phyloP scores from a whole-genome alignment of 2,797 vertebrate species.

The Chelon auratus region DNA sequence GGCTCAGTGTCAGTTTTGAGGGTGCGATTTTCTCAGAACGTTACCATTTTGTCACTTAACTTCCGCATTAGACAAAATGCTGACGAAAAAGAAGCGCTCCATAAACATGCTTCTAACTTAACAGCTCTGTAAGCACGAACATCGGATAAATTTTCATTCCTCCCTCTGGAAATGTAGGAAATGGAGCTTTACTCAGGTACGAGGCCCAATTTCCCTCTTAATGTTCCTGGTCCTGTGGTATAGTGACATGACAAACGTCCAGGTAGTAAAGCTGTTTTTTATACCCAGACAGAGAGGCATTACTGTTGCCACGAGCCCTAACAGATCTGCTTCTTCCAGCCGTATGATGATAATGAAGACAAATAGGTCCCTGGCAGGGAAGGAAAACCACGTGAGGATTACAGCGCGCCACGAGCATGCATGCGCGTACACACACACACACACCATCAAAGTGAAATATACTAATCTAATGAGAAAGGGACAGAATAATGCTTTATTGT shows the following conservation, averaged over 20 bases:
- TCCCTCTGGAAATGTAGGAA: constrained; percentile 43
- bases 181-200: constrained; percentile 42
- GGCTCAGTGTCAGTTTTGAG: constrained; percentile 39
- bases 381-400: constrained; percentile 74
- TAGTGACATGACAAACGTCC: constrained; percentile 69
- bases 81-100: constrained; percentile 24
- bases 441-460: constrained; percentile 12
- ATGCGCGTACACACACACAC: constrained; percentile 6
- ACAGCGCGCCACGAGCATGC: constrained; percentile 44
- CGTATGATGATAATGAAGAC: constrained; percentile 78
- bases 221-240: constrained; percentile 25
- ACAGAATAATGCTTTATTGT: constrained; percentile 48
- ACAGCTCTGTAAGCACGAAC: constrained; percentile 32
- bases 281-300: constrained; percentile 63
- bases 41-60: constrained; percentile 47
- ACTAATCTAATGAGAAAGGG: constrained; percentile 23
- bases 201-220: constrained; percentile 38
- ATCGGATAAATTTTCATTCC: constrained; percentile 40
- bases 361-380: constrained; percentile 70
- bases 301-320: constrained; percentile 61
- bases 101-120: constrained; percentile 32
- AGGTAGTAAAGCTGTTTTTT: constrained; percentile 64
- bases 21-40: constrained; percentile 42
- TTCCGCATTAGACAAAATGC: constrained; percentile 36
- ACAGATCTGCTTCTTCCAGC: constrained; percentile 73